Evolutionary conservation across 2,113 vertebrate species (phyloP), one percentile per base, ranked within the genome.

Genomic region (Corythoichthys haematopterus): DNA sequence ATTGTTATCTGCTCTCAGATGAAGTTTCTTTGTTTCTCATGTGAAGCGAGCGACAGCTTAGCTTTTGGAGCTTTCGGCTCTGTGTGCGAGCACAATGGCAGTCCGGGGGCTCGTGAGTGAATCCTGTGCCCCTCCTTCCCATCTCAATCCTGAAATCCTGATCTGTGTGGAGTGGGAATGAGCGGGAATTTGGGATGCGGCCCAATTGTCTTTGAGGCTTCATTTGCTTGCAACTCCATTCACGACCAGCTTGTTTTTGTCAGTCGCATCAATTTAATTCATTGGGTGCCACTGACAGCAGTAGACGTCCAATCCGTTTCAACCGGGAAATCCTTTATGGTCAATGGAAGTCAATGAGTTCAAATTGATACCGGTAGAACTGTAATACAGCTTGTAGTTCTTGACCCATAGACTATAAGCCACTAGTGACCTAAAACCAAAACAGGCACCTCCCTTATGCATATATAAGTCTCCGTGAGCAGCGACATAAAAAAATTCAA

Each of bases 1-100:
- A 93, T 93, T 78, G 77, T 95, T 93, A 94, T 95, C 92, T 94
- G 88, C 88, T 92, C 91, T 94, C 92, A 81, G 90, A 75, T 94
- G 88, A 93, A 93, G 89, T 93, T 91, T 92, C 89, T 93, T 93
- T 88, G 91, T 94, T 94, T 92, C 86, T 91, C 89, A 86, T 84
- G 88, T 88, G 87, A 82, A 92, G 83, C 91, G 89, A 93, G 76
- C 93, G 91, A 92, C 90, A 75, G 91, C 90, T 94, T 93, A 94
- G 87, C 80, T 5, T 85, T 93, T 91, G 87, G 77, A 80, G 81
- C 82, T 84, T 90, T 86, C 85, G 83, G 84, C 88, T 83, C 69
- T 13, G 65, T 11, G 78, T 85, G 79, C 35, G 36, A 81, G 85
- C 74, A 88, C 86, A 88, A 88, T 88, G 78, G 73, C 71, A 66